phyloP scores from a whole-genome alignment of 2,888 invertebrate species.

The Spicauda simplicius region DNA sequence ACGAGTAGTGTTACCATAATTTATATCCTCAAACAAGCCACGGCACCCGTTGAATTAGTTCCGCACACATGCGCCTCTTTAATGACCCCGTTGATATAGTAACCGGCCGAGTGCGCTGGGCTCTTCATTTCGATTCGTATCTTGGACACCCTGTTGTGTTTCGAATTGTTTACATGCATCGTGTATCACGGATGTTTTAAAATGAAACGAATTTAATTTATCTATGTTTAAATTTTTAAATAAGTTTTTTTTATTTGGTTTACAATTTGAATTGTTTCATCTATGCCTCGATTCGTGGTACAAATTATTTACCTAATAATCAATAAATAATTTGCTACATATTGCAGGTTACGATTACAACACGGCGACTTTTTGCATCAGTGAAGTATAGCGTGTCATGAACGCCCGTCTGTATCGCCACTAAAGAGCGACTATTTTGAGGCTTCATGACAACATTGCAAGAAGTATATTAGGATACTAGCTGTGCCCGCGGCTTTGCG shows the following conservation, averaged over 20 bases:
- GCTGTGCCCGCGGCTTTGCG: no score
- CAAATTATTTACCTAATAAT: no score
- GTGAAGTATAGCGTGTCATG: no score
- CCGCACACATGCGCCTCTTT: slow-evolving; percentile 47
- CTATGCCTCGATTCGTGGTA: no score
- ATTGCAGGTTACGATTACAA: no score
- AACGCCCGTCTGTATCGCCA: no score
- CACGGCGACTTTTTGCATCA: no score
- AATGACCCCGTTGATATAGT: slow-evolving; percentile 44
- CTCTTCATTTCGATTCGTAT: slow-evolving; percentile 41
- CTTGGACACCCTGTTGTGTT: slow-evolving; percentile 6
- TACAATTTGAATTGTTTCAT: no score
- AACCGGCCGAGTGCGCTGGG: slow-evolving; percentile 43
- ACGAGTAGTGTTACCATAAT: not conserved
- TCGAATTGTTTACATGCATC: slow-evolving; percentile 8
- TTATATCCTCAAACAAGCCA: not conserved
- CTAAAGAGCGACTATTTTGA: no score
- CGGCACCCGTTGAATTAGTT: slow-evolving; percentile 42
- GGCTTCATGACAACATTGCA: no score
- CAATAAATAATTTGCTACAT: no score
- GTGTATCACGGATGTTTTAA: not conserved
- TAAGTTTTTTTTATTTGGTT: not conserved
- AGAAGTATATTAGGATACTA: no score
- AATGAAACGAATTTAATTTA: not conserved
- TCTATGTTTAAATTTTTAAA: not conserved